These are phyloP conservation scores for Scaptodrosophila latifasciaeformis DNA, from an alignment of 2,888 invertebrate genomes.

Conservation along the genomic window DNA sequence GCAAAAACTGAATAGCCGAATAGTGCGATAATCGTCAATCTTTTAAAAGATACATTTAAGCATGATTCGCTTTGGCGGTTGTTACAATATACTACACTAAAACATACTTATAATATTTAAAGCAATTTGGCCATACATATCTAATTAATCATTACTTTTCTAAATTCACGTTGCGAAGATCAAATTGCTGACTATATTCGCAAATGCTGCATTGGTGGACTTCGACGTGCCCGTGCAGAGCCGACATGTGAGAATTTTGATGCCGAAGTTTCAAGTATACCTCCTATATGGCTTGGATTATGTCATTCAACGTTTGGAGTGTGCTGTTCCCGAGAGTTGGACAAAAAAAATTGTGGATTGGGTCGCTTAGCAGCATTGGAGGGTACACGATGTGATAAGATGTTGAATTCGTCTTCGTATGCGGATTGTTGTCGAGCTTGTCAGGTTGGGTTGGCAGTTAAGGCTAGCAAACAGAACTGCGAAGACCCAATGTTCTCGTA, in stretches of 20 bases:
- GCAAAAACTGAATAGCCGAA: too few species aligned
- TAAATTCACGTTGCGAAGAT: constrained; percentile 27
- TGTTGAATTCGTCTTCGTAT: constrained; percentile 56
- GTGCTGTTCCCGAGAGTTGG: constrained; percentile 79
- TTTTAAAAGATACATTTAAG: too few species aligned
- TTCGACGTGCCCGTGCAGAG: constrained; percentile 76
- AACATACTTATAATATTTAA: too few species aligned
- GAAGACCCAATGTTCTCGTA: constrained; percentile 76
- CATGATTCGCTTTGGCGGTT: too few species aligned
- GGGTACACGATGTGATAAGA: constrained; percentile 64
- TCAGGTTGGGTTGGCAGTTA: constrained; percentile 79
- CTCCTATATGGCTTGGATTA: constrained; percentile 77
- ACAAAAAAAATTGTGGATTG: constrained; percentile 71
- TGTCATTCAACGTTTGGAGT: constrained; percentile 80
- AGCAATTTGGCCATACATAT: background rate
- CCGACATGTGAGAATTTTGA: constrained; percentile 76
- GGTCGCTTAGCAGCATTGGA: constrained; percentile 68
- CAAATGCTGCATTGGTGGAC: constrained; percentile 77
- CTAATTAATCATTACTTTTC: background rate
- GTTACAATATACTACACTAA: too few species aligned
- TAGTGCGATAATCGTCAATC: too few species aligned
- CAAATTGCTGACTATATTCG: constrained; percentile 66
- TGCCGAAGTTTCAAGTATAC: constrained; percentile 77
- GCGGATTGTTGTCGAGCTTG: constrained; percentile 81
- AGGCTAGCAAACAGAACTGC: constrained; percentile 77